Evolutionary conservation across 92 coral and sea anemone species (phyloP).

Genomic region (Palythoa heliodiscus): DNA sequence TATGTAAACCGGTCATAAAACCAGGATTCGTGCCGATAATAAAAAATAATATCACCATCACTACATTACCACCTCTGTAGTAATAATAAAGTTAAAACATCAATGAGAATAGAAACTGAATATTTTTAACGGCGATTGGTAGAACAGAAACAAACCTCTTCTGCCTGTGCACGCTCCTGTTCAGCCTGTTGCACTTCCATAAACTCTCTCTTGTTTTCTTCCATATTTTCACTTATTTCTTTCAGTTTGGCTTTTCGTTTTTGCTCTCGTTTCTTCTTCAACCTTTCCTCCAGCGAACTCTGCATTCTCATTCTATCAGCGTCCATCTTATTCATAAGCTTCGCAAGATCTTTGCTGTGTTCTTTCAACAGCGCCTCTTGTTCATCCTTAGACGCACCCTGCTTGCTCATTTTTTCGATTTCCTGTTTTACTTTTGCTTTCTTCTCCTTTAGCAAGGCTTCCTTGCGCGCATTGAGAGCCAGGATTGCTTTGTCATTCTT

Average conservation of each 20-base stretch:
- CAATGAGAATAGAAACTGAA: too few species aligned
- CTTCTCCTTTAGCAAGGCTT: conserved; percentile 92
- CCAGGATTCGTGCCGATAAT: background rate
- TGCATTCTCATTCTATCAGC: conserved; percentile 99
- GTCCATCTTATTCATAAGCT: conserved; percentile 97
- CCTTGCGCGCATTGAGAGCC: conserved; percentile 93
- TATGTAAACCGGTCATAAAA: background rate
- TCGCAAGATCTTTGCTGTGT: conserved; percentile 97
- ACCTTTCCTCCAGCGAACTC: conserved; percentile 94
- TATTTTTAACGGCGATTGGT: too few species aligned
- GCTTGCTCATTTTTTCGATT: conserved; percentile 86
- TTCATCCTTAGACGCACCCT: conserved; percentile 90
- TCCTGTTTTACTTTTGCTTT: conserved; percentile 93
- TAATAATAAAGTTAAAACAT: too few species aligned
- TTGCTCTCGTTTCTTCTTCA: conserved; percentile 87
- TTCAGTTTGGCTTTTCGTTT: conserved; percentile 78
- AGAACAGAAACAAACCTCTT: conserved; percentile 11
- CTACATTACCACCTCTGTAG: too few species aligned
- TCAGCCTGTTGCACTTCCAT: conserved; percentile 86
- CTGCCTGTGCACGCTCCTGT: conserved; percentile 80
- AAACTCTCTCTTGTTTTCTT: conserved; percentile 84
- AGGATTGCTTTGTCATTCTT: conserved; percentile 94
- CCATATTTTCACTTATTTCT: conserved; percentile 66
- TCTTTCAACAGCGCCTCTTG: conserved; percentile 93
- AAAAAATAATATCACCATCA: background rate